phyloP scores from a whole-genome alignment of 2,888 invertebrate species.

The Sarcophaga caerulescens region DNA sequence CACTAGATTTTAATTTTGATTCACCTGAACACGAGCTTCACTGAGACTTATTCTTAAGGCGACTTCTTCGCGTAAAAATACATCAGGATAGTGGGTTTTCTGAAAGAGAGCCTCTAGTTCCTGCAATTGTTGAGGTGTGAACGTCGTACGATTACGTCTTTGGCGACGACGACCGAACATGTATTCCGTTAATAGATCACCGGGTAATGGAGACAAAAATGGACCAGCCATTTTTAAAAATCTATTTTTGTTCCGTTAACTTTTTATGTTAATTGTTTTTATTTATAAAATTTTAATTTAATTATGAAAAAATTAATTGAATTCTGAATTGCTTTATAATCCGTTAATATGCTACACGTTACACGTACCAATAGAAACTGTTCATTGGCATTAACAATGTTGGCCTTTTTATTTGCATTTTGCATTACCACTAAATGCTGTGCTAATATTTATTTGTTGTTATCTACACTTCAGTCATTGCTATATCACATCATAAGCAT shows the following conservation, averaged over 20 bases:
- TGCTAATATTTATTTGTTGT: constrained; percentile 57
- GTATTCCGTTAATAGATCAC: constrained; percentile 94
- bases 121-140: constrained; percentile 95
- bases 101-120: constrained; percentile 95
- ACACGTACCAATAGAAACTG: constrained; percentile 70
- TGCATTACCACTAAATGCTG: constrained; percentile 63
- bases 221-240: constrained; percentile 88
- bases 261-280: not conserved
- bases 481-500: not conserved
- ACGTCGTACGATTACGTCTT: constrained; percentile 95
- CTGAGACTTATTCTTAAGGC: constrained; percentile 94
- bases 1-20: not conserved
- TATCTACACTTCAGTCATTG: constrained; percentile 13
- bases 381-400: constrained; percentile 67
- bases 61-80: constrained; percentile 91
- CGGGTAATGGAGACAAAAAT: constrained; percentile 91
- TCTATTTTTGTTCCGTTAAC: not conserved
- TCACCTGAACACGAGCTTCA: constrained; percentile 93
- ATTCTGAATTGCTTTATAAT: constrained; percentile 16
- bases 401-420: constrained; percentile 68
- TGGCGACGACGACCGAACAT: constrained; percentile 95
- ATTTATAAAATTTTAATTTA: not conserved
- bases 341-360: constrained; percentile 51
- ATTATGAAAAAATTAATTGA: constrained; percentile 17
- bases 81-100: constrained; percentile 97